Percentiles rank a stretch among this genome's conserved stretches.
These are phyloP conservation scores for Rotaria socialis DNA, from an alignment of 2,888 invertebrate genomes.

Conservation along the genomic window DNA sequence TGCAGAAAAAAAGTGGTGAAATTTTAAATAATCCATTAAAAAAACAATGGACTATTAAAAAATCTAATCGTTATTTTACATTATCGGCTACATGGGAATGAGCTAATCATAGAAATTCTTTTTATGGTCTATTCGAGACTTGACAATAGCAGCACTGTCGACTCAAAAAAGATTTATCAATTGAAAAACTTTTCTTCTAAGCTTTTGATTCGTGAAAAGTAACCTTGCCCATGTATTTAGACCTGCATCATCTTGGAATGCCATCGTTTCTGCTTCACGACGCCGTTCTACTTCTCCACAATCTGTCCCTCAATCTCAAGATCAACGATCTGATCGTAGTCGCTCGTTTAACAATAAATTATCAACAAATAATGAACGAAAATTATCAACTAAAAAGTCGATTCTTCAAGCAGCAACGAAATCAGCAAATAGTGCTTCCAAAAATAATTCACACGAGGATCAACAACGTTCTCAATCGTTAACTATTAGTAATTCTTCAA, in stretches of 20 bases:
- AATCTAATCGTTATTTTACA: too few relatives aligned
- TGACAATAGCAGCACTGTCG: too few relatives aligned
- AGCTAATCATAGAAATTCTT: too few relatives aligned
- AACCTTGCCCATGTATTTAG: neutral
- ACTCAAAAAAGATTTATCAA: too few relatives aligned
- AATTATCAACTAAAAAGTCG: neutral
- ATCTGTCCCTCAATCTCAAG: neutral
- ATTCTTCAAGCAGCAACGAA: neutral
- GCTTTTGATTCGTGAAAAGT: too few relatives aligned
- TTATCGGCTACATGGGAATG: too few relatives aligned
- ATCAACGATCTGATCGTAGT: constrained; percentile 31
- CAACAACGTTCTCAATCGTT: neutral
- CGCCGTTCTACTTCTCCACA: constrained; percentile 18
- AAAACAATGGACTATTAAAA: too few relatives aligned
- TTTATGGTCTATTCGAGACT: too few relatives aligned
- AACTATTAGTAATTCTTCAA: neutral
- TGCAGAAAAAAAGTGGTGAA: too few relatives aligned
- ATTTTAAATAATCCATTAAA: too few relatives aligned
- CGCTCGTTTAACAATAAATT: constrained; percentile 1
- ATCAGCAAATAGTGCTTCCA: neutral
- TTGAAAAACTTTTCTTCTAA: too few relatives aligned
- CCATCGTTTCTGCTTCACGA: constrained; percentile 4
- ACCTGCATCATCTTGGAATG: neutral
- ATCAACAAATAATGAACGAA: constrained; percentile 1
- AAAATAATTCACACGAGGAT: neutral